Conservation (phyloP, 2,797 vertebrate species). For the Sphenodon punctatus region DNA sequence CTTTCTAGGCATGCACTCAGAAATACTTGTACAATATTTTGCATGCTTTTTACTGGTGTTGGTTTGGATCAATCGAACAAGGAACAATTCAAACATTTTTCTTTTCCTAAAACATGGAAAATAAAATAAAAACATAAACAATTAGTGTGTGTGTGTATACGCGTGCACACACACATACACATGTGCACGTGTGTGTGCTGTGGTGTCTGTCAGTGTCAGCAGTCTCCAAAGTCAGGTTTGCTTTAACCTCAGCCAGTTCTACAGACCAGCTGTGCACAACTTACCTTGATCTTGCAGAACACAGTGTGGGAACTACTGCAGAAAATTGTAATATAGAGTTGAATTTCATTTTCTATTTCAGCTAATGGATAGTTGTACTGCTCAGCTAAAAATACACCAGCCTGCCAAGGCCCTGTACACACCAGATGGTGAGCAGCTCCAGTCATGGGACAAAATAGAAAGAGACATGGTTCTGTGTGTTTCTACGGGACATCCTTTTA, state of each 20-base stretch:
- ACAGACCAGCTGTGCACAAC: too few species aligned
- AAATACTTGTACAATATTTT: not conserved
- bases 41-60: not conserved
- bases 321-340: too few species aligned
- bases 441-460: conserved; percentile 44
- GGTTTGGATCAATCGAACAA: not conserved
- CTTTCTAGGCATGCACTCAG: not conserved
- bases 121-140: not conserved
- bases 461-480: conserved; percentile 48
- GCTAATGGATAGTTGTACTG: conserved; percentile 46
- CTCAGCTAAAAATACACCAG: conserved; percentile 39
- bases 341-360: conserved; percentile 6
- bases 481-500: conserved; percentile 54
- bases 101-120: not conserved
- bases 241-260: too few species aligned
- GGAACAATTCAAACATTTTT: not conserved
- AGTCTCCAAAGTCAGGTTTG: too few species aligned
- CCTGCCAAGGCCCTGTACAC: conserved; percentile 30
- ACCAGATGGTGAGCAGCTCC: not conserved
- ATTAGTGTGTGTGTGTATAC: not conserved
- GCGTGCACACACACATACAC: rapidly evolving
- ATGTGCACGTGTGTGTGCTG: not conserved
- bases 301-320: too few species aligned
- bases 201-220: too few species aligned
- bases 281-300: too few species aligned